A percentile compares a stretch with the other conserved stretches of the same genome.
Evolutionary conservation across 2,113 vertebrate genomes (phyloP).

Genomic region (Spilogale gracilis): DNA sequence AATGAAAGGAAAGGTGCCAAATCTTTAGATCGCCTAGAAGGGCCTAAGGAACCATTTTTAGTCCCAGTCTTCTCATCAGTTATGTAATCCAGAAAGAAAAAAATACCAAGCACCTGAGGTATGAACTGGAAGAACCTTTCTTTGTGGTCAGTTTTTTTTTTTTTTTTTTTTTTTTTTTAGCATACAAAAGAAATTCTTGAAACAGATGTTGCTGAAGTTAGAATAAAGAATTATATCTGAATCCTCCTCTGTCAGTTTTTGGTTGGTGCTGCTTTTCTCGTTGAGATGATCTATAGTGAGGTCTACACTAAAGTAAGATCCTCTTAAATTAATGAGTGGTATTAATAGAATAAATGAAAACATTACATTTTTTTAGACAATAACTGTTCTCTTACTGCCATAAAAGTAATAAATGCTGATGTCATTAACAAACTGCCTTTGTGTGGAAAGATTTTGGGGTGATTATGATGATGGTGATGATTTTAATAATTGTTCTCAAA

Average conservation of each 20-base stretch:
- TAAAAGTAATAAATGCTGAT: neutral
- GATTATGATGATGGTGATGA: neutral
- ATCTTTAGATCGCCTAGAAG: no score
- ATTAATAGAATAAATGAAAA: constrained; percentile 19
- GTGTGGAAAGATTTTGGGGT: neutral
- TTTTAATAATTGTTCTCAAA: constrained; percentile 31
- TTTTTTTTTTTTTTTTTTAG: neutral
- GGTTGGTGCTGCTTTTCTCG: neutral
- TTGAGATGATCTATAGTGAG: neutral
- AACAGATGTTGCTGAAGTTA: neutral
- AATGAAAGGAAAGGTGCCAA: no score
- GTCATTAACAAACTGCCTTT: neutral
- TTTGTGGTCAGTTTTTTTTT: neutral
- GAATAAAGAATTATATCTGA: neutral
- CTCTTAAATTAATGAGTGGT: neutral
- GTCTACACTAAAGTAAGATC: neutral
- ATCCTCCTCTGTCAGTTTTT: neutral
- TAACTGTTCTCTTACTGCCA: neutral
- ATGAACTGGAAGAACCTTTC: neutral
- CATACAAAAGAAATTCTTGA: neutral
- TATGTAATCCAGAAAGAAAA: no score
- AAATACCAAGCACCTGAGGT: neutral
- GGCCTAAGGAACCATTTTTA: no score
- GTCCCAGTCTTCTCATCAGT: no score
- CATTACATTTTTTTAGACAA: neutral